These are phyloP conservation scores for Diarsia dahlii DNA, from an alignment of 2,888 invertebrate genomes.

Conservation along the genomic window DNA sequence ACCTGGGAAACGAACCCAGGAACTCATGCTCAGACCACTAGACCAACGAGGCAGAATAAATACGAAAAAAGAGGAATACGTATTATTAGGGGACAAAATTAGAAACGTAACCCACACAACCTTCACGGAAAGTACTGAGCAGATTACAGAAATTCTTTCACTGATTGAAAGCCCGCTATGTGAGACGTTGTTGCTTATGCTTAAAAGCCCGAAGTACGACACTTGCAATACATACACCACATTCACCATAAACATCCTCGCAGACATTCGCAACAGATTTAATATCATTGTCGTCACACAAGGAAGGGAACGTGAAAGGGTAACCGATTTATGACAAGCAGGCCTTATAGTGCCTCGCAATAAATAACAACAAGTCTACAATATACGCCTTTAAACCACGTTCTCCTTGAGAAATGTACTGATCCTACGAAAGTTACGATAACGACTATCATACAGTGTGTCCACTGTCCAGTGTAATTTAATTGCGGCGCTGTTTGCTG, in stretches of 20 bases:
- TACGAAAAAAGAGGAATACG: no score
- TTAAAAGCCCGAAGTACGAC: background rate
- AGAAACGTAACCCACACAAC: background rate
- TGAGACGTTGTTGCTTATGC: background rate
- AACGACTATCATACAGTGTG: slow-evolving; percentile 1
- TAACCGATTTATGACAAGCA: slow-evolving; percentile 37
- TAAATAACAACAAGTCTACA: slow-evolving; percentile 40
- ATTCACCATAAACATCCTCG: slow-evolving; percentile 13
- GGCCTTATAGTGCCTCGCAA: slow-evolving; percentile 11
- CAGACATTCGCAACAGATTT: slow-evolving; percentile 20
- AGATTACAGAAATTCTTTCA: background rate
- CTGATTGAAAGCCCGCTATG: background rate
- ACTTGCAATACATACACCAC: background rate
- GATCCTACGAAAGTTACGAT: slow-evolving; percentile 18
- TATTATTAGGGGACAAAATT: background rate
- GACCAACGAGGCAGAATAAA: no score
- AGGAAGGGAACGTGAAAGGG: slow-evolving; percentile 46
- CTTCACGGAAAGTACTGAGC: background rate
- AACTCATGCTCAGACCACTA: no score
- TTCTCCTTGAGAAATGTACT: slow-evolving; percentile 44
- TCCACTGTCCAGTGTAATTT: slow-evolving; percentile 1
- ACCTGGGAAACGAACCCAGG: no score
- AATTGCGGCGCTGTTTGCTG: background rate
- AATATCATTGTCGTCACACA: slow-evolving; percentile 22
- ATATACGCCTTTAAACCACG: slow-evolving; percentile 18